Conservation (phyloP, 1,140 invertebrate species). For the Mactra quadrangularis region DNA sequence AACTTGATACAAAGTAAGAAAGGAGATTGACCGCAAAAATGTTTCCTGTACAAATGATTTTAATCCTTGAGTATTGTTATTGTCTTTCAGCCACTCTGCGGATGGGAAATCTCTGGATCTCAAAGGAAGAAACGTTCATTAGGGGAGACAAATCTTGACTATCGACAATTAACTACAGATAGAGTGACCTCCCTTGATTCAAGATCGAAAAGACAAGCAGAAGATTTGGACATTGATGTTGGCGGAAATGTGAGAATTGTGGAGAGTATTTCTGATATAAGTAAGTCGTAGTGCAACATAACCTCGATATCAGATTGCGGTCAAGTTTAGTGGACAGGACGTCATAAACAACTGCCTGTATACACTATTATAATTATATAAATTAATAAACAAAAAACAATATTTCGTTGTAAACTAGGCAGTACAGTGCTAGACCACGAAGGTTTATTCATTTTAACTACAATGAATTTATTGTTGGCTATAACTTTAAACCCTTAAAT, state of each 20-base stretch:
- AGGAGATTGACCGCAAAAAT: no score
- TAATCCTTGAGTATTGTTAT: no score
- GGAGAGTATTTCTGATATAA: slow-evolving; percentile 59
- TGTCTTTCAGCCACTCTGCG: slow-evolving; percentile 36
- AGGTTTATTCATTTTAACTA: not conserved
- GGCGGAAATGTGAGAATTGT: slow-evolving; percentile 57
- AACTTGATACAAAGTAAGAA: no score
- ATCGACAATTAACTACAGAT: not conserved
- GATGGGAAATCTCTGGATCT: slow-evolving; percentile 30
- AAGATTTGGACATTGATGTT: slow-evolving; percentile 43
- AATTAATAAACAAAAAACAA: not conserved
- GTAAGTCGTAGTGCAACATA: slow-evolving; percentile 30
- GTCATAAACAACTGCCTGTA: not conserved
- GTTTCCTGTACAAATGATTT: no score
- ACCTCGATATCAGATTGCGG: not conserved
- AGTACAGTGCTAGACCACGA: not conserved
- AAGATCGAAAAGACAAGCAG: not conserved
- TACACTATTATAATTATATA: no score
- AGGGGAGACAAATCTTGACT: not conserved
- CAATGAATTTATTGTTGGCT: not conserved
- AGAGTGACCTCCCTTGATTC: not conserved
- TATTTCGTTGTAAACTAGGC: not conserved
- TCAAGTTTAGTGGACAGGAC: not conserved
- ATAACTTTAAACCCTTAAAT: no score
- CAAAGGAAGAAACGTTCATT: slow-evolving; percentile 26